Conservation (phyloP, 2,797 vertebrate genomes). For the Eulemur rubriventer region DNA sequence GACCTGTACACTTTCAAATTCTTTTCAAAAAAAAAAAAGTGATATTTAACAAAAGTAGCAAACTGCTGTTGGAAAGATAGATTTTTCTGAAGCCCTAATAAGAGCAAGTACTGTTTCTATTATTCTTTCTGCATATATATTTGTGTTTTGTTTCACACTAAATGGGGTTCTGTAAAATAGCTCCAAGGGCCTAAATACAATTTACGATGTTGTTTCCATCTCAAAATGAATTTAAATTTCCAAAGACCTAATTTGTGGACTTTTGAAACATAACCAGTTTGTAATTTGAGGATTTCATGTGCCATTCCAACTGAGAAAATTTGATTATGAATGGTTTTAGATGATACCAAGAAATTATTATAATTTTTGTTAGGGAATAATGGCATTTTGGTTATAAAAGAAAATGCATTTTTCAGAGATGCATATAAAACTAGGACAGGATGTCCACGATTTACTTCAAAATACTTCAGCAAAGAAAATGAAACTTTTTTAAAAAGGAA, state of each 20-base stretch:
- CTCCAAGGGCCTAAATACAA: neutral
- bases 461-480: slow-evolving; percentile 32
- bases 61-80: neutral
- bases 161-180: slow-evolving; percentile 35
- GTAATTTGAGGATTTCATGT: slow-evolving; percentile 51
- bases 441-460: neutral
- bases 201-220: slow-evolving; percentile 27
- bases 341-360: slow-evolving; percentile 42
- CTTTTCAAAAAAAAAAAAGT: neutral
- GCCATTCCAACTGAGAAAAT: slow-evolving; percentile 54
- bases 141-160: slow-evolving; percentile 42
- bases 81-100: slow-evolving; percentile 50
- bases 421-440: slow-evolving; percentile 9
- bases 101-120: slow-evolving; percentile 42
- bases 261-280: slow-evolving; percentile 50
- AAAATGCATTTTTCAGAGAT: slow-evolving; percentile 38
- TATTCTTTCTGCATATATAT: slow-evolving; percentile 23
- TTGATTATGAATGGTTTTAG: slow-evolving; percentile 54
- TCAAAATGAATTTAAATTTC: slow-evolving; percentile 59
- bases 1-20: neutral
- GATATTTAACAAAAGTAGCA: slow-evolving; percentile 56
- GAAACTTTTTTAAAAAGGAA: neutral
- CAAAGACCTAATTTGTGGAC: slow-evolving; percentile 54
- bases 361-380: slow-evolving; percentile 37
- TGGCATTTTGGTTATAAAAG: neutral